Evolutionary conservation across 1,140 invertebrate species (phyloP), one percentile per base, ranked within the genome.

Genomic region (Phortica variegata): DNA sequence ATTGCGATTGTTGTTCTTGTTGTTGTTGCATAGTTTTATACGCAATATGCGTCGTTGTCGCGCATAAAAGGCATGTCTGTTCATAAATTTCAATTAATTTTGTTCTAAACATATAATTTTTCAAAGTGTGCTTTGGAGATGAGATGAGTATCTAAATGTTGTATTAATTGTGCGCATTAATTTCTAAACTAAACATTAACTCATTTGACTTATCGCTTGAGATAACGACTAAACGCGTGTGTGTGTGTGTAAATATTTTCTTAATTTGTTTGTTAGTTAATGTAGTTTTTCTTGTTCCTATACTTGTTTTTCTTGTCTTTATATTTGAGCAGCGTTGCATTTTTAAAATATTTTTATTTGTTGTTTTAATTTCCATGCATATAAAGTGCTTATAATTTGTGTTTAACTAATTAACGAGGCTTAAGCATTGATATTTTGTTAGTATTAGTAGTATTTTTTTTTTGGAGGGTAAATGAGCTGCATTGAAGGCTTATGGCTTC

Each of bases 121-220:
- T 58, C 29, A 47, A n/a, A 5, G 33, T n/a, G n/a, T n/a, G n/a
- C n/a, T n/a, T n/a, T 34, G 33, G 10, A 34, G 5, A 2, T 12
- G 3, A 34, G 54, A 60, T 58, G 57, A 42, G 16, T 43, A 65
- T 65, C 59, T 65, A 61, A 65, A 65, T 65, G 51, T 47, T 36
- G 17, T 61, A 55, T 65, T 65, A 65, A 65, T 65, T 65, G 61
- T 48, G 20, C 36, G 47, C 49, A 52, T 49, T 58, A 54, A 57
- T 60, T 34, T 38, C 29, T 10, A 31, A 44, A 52, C 29, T 52
- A 43, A 38, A 16, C 38, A 8, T 19, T 31, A 34, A 43, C 43
- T 23, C 37, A 49, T 10, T 43, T 58, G 56, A 40, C 33, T 47
- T 34, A 34, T n/a, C 32, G 6, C 32, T 13, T 9, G 6, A 8